Evolutionary conservation across 2,888 invertebrate species (phyloP).

Genomic region (Vesta saturnalis): DNA sequence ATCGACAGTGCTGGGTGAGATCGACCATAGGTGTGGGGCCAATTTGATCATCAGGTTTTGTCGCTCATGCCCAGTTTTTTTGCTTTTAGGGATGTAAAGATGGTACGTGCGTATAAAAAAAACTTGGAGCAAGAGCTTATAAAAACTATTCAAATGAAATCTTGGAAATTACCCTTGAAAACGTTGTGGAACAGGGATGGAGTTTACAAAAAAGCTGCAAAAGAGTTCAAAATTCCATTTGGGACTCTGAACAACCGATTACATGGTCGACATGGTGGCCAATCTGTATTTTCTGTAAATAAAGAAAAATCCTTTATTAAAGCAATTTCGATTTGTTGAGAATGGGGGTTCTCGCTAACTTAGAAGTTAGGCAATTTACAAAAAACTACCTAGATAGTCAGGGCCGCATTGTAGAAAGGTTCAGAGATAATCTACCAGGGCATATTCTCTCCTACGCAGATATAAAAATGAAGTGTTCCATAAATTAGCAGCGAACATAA

Average conservation of each 20-base stretch:
- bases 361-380: neutral
- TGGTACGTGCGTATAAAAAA: neutral
- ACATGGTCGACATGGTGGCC: neutral
- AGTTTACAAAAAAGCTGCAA: neutral
- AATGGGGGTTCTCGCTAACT: neutral
- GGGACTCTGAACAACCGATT: neutral
- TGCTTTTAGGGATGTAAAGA: too few species aligned
- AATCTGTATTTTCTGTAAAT: neutral
- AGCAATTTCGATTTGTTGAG: too few species aligned
- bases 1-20: too few species aligned
- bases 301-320: neutral
- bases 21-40: too few species aligned
- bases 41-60: too few species aligned
- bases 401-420: too few species aligned
- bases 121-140: neutral
- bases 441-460: neutral
- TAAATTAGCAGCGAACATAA: constrained; percentile 1
- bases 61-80: too few species aligned
- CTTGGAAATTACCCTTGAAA: too few species aligned
- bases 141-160: neutral
- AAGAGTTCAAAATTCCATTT: neutral
- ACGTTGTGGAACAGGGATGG: neutral
- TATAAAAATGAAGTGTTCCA: neutral
- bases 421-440: neutral
- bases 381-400: neutral